Percentiles rank a stretch among this genome's conserved stretches.
phyloP scores from a whole-genome alignment of 2,888 invertebrate species.

The Apamea anceps region DNA sequence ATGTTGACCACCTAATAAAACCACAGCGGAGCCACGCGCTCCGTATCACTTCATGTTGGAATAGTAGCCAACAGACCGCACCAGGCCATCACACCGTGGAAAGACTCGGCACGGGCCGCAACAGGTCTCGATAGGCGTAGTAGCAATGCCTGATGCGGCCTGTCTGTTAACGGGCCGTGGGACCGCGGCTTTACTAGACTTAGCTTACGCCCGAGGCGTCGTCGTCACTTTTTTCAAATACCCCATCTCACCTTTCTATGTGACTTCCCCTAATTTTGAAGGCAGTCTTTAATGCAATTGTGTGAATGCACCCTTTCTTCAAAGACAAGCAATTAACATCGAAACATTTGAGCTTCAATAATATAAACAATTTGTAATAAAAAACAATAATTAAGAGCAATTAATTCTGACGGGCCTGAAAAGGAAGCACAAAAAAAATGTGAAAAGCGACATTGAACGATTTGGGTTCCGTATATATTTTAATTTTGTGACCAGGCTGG shows the following conservation, averaged over 20 bases:
- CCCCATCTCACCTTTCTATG: background rate
- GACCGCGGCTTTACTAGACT: background rate
- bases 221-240: background rate
- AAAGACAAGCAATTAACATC: slow-evolving; percentile 1
- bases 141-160: too few species aligned
- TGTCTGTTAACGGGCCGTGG: too few species aligned
- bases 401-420: background rate
- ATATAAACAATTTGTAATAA: slow-evolving; percentile 19
- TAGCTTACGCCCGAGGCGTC: background rate
- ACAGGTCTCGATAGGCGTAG: too few species aligned
- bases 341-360: slow-evolving; percentile 13
- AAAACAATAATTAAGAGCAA: slow-evolving; percentile 39
- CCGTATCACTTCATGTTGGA: too few species aligned
- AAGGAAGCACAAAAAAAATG: background rate
- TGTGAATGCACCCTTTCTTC: background rate
- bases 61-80: too few species aligned
- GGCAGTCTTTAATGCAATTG: too few species aligned
- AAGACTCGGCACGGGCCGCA: background rate
- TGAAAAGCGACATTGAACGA: background rate
- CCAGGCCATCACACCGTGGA: background rate
- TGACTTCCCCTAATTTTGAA: background rate
- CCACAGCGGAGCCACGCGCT: too few species aligned
- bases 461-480: slow-evolving; percentile 23
- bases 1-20: too few species aligned
- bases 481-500: background rate